A percentile compares a stretch with the other conserved stretches of the same genome.
Evolutionary conservation across 2,113 vertebrate genomes (phyloP).

Genomic region (Perognathus longimembris): DNA sequence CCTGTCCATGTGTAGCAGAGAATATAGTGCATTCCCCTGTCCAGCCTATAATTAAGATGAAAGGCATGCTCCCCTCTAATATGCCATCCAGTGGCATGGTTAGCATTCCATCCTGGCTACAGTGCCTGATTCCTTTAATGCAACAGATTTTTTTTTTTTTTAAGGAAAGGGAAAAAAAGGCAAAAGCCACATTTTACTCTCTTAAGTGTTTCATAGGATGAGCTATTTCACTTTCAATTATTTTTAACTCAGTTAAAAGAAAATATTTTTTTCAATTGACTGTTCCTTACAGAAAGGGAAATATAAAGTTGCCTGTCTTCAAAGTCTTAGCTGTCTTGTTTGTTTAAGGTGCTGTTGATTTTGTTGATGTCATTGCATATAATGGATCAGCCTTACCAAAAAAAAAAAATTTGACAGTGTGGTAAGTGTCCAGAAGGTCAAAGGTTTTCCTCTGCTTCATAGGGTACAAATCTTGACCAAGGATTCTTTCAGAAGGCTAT

Average conservation of each 20-base stretch:
- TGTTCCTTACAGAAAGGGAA: conserved; percentile 67
- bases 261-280: conserved; percentile 73
- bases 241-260: conserved; percentile 84
- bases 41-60: conserved; percentile 91
- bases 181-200: conserved; percentile 78
- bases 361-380: background rate
- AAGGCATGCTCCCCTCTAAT: conserved; percentile 89
- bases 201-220: conserved; percentile 80
- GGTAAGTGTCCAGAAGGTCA: conserved; percentile 28
- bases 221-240: conserved; percentile 76
- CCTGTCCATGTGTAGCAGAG: conserved; percentile 82
- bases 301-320: conserved; percentile 56
- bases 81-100: conserved; percentile 86
- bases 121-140: conserved; percentile 83
- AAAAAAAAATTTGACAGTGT: background rate
- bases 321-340: background rate
- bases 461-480: conserved; percentile 40
- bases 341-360: background rate
- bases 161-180: conserved; percentile 72
- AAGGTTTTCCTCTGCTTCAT: conserved; percentile 41
- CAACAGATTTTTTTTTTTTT: conserved; percentile 77
- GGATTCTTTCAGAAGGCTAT: conserved; percentile 59
- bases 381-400: conserved; percentile 21
- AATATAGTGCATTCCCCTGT: conserved; percentile 85
- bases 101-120: conserved; percentile 87